Conservation (phyloP, 2,888 invertebrate genomes). For the Xestia xanthographa region DNA sequence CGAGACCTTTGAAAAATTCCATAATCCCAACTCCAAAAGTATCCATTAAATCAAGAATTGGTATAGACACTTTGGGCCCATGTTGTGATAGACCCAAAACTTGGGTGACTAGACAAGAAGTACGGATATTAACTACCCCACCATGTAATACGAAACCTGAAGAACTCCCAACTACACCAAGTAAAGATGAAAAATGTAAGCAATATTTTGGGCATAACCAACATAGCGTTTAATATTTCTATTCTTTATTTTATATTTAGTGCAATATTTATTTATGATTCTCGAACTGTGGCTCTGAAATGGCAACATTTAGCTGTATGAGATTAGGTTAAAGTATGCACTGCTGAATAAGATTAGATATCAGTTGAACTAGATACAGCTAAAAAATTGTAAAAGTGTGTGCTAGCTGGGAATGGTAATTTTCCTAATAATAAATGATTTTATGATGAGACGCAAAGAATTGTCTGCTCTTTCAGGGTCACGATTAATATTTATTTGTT, state of each 20-base stretch:
- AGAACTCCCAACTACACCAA: neutral
- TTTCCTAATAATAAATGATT: neutral
- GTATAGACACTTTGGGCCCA: neutral
- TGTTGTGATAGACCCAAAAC: conserved; percentile 56
- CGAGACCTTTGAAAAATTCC: conserved; percentile 21
- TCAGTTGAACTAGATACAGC: neutral
- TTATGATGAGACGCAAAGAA: neutral
- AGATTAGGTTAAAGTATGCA: no score
- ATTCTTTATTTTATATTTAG: neutral
- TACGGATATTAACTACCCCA: neutral
- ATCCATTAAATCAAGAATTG: neutral
- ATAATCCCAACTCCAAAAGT: neutral
- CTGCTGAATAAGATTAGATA: neutral
- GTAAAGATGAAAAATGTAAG: conserved; percentile 35
- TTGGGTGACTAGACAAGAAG: conserved; percentile 46
- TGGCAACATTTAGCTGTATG: neutral
- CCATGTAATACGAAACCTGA: neutral
- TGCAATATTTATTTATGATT: neutral
- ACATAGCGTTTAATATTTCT: neutral
- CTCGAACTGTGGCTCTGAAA: neutral
- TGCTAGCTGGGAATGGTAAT: neutral
- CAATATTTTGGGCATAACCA: neutral
- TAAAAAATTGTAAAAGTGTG: no score
- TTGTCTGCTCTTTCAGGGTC: neutral
- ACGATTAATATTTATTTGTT: neutral